A percentile compares a stretch with the other conserved stretches of the same genome.
phyloP scores from a whole-genome alignment of 2,113 vertebrate genomes.

The Malaclemys terrapin region DNA sequence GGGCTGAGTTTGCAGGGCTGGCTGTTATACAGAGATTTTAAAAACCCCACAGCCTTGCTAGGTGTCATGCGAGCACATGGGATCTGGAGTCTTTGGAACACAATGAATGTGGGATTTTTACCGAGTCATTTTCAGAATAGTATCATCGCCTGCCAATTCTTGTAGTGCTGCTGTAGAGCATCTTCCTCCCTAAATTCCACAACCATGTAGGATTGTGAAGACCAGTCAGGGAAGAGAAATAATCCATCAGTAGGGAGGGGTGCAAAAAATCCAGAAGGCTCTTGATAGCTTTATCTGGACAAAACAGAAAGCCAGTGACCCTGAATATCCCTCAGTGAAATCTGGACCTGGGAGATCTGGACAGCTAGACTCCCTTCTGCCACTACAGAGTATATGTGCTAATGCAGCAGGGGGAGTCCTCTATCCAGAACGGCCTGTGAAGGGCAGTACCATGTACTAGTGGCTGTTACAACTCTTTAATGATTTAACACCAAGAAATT shows the following conservation, averaged over 20 bases:
- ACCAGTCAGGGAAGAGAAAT: background rate
- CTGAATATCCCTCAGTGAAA: background rate
- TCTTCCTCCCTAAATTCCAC: background rate
- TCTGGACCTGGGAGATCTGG: background rate
- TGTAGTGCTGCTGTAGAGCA: background rate
- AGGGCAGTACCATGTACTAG: background rate
- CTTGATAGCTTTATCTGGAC: background rate
- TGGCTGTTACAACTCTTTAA: background rate
- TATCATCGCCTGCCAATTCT: background rate
- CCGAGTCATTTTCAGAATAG: background rate
- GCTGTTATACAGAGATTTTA: background rate
- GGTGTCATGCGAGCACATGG: too few relatives aligned
- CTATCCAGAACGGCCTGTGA: background rate
- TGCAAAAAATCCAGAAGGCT: background rate
- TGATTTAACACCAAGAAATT: background rate
- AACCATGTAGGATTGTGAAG: background rate
- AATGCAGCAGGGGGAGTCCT: background rate
- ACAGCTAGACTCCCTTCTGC: background rate
- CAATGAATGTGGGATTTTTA: background rate
- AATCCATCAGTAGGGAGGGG: background rate
- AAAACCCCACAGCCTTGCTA: background rate
- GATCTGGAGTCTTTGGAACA: background rate
- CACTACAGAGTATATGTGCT: background rate
- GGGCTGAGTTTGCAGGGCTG: background rate
- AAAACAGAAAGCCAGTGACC: background rate